Evolutionary conservation across 1,140 invertebrate genomes (phyloP).

Genomic region (Leptopilina boulardi): DNA sequence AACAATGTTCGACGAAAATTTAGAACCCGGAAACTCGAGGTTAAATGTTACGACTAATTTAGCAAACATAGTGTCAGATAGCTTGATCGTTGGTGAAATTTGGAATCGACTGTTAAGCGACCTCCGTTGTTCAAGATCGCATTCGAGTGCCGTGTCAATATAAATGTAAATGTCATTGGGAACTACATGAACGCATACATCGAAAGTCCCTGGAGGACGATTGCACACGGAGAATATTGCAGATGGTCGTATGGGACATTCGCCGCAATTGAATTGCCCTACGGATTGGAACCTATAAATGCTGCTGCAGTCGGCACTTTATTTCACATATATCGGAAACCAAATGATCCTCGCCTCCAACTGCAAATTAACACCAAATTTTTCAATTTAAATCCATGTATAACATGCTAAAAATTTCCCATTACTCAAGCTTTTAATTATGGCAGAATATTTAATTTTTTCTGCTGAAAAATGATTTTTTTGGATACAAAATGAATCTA

Average conservation of each 20-base stretch:
- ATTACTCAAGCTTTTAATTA: background rate
- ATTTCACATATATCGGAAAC: slow-evolving; percentile 50
- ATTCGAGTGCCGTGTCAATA: slow-evolving; percentile 68
- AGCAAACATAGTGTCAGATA: slow-evolving; percentile 8
- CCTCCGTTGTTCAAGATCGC: slow-evolving; percentile 64
- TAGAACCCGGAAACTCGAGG: background rate
- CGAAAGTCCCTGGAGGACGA: slow-evolving; percentile 64
- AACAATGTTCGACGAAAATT: background rate
- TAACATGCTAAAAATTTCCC: background rate
- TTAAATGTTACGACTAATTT: slow-evolving; percentile 27
- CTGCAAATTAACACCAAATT: background rate
- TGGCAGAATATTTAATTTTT: no score
- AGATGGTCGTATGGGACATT: slow-evolving; percentile 59
- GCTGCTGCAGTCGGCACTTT: slow-evolving; percentile 53
- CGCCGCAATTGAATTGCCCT: slow-evolving; percentile 69
- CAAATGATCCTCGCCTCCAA: background rate
- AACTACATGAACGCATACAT: slow-evolving; percentile 59
- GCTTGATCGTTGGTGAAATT: slow-evolving; percentile 47
- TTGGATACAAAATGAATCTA: no score
- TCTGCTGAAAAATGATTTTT: no score
- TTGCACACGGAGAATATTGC: slow-evolving; percentile 68
- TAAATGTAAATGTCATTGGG: slow-evolving; percentile 73
- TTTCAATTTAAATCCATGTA: background rate
- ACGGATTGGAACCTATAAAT: slow-evolving; percentile 68
- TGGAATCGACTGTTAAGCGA: slow-evolving; percentile 58